These are phyloP conservation scores for Phortica variegata DNA, from an alignment of 1,140 invertebrate genomes.

Conservation along the genomic window DNA sequence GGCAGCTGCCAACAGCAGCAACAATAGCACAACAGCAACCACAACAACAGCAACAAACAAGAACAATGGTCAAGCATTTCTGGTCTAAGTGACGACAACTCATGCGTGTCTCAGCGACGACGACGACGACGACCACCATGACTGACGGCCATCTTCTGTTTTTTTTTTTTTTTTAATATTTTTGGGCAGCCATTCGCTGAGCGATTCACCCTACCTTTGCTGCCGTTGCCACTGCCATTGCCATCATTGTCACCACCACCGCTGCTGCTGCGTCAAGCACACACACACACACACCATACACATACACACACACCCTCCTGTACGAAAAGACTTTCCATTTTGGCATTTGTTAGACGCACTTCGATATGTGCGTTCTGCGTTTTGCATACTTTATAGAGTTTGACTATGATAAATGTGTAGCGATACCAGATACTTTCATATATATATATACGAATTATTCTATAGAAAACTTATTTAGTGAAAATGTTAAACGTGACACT, in stretches of 20 bases:
- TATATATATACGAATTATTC: constrained; percentile 13
- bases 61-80: constrained; percentile 43
- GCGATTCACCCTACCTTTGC: constrained; percentile 28
- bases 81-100: constrained; percentile 35
- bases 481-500: constrained; percentile 48
- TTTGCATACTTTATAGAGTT: too few relatives aligned
- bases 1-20: constrained; percentile 26
- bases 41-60: constrained; percentile 27
- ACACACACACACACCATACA: too few relatives aligned
- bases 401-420: constrained; percentile 35
- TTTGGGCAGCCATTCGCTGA: constrained; percentile 42
- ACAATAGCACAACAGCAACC: constrained; percentile 20
- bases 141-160: constrained; percentile 15
- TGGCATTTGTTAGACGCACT: too few relatives aligned
- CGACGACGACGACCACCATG: constrained; percentile 5
- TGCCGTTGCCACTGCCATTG: not conserved
- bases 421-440: constrained; percentile 21
- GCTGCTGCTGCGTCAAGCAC: constrained; percentile 18
- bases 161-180: not conserved
- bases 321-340: constrained; percentile 8
- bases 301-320: too few relatives aligned
- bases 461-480: constrained; percentile 34
- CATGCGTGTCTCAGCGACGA: not conserved
- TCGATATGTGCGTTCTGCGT: too few relatives aligned
- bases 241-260: not conserved